Evolutionary conservation across 1,140 invertebrate species (phyloP), one percentile per base, ranked within the genome.

Genomic region (Solenopsis invicta): DNA sequence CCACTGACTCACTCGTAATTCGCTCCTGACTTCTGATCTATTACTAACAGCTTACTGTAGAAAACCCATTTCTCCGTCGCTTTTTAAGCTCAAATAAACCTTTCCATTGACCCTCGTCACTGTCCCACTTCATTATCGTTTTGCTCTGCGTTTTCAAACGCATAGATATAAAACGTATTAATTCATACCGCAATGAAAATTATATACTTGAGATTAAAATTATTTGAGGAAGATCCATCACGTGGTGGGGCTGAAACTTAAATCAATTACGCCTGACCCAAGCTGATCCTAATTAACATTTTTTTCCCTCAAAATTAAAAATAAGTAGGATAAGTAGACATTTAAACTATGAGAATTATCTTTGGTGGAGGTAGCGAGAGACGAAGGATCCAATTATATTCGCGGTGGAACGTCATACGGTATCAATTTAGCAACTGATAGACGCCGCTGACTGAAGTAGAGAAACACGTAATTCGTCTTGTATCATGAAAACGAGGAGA

Each of bases 401-500:
- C 48, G 10, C 29, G 41, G n/a, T 21, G 34, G 13, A 37, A 16
- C n/a, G 24, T 54, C 9, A n/a, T 41, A 24, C 37, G 24, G 10
- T 37, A n/a, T 59, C 16, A 78, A 50, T 78, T 52, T 50, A 66
- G 45, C 76, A 24, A 74, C 56, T 59, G 78, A 81, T 21, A 48
- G 72, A 74, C 21, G n/a, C 34, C 48, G 29, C 29, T 52, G 41
- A 5, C 8, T 59, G 21, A 1, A 67, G 48, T 3, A 13, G 52
- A 72, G 78, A 82, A 82, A 72, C 69, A 52, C 50, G 9, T 21
- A 16, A n/a, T 81, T 81, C 34, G 9, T 50, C 4, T 56, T 41
- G 50, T 18, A 59, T 56, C 52, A n/a, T 12, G 69, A 61, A 75
- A 84, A 61, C 13, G 69, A 41, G 9, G 24, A 24, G 80, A 74